Base-by-base conservation (phyloP, 2,113 vertebrate genomes). In the Salvelinus sp. region DNA sequence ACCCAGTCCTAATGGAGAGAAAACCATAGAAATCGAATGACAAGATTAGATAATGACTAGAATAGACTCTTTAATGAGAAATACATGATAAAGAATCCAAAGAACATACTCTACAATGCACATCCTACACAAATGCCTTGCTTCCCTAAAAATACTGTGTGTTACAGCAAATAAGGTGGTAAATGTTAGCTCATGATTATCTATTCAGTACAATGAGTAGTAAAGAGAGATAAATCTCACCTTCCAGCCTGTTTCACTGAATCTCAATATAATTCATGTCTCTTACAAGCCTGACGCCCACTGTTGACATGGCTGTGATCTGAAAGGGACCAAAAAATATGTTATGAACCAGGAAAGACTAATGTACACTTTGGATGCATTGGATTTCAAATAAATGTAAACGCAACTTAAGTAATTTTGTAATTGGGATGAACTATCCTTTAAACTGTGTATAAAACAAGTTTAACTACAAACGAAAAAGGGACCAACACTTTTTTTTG, bases 221-320 rank as follows among this genome's bases (percentile, higher is more conserved):
- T 73, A 33, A 18, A 66, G 7, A 6, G 1, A 28, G 27, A 48
- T 25, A 67, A 22, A 62, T 13, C 78, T 90, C 86, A 97, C 97
- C 97, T 98, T 96, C 97, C 97, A 99, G n/a, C 95, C 95, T 0
- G 98, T 94, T 87, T 98, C 97, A 70, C 94, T 96, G 88, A 99
- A 99, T 92, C 96, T 98, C 89, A 99, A 0, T 97, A 97, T 73
- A 98, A 94, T 75, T 98, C 97, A 0, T 98, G 97, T 76, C 96
- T 95, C 16, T 92, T 95, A 83, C 97, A 99, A 0, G 96, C 93
- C 76, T 95, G 94, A 3, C 92, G 87, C 3, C 94, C 92, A 0
- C 90, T 94, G 13, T 89, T 58, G 0, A 83, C 38, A 0, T 92
- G 93, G 76, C 86, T 66, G 0, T 94, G 94, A 1, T 96, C 97